A percentile compares a stretch with the other conserved stretches of the same genome.
Evolutionary conservation across 1,140 invertebrate species (phyloP).

Genomic region (Brachionus calyciflorus): DNA sequence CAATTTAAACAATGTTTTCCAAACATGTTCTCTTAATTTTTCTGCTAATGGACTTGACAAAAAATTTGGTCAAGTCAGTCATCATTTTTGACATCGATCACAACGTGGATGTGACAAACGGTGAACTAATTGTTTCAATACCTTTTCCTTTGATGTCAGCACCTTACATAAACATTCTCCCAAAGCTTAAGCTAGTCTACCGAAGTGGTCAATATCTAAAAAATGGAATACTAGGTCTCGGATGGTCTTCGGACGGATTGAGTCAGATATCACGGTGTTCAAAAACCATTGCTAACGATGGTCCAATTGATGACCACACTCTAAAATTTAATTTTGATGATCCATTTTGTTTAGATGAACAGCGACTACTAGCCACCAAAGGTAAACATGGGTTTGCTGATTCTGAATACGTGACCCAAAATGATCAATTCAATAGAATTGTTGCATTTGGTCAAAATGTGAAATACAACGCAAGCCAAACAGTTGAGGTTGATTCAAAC

Average conservation of each 20-base stretch:
- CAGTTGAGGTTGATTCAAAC: neutral
- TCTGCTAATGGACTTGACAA: neutral
- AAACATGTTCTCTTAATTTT: conserved; percentile 16
- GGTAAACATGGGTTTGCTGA: neutral
- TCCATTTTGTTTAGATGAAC: conserved; percentile 19
- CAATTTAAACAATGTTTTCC: conserved; percentile 2
- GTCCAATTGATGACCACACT: conserved; percentile 19
- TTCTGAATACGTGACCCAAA: conserved; percentile 23
- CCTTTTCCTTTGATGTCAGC: conserved; percentile 3
- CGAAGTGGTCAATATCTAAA: conserved; percentile 15
- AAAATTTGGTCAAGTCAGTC: neutral
- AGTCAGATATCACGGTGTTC: neutral
- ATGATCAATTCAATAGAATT: conserved; percentile 11
- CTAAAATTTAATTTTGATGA: conserved; percentile 25
- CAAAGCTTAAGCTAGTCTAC: conserved; percentile 18
- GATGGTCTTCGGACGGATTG: neutral
- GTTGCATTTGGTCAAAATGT: conserved; percentile 14
- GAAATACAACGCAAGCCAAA: neutral
- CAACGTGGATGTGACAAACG: conserved; percentile 5
- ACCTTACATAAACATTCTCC: neutral
- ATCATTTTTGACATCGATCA: conserved; percentile 20
- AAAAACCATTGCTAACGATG: conserved; percentile 15
- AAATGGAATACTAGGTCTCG: conserved; percentile 19
- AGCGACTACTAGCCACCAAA: neutral
- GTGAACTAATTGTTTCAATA: conserved; percentile 1